These are phyloP conservation scores for Timema podura DNA, from an alignment of 2,888 invertebrate species.

Conservation along the genomic window DNA sequence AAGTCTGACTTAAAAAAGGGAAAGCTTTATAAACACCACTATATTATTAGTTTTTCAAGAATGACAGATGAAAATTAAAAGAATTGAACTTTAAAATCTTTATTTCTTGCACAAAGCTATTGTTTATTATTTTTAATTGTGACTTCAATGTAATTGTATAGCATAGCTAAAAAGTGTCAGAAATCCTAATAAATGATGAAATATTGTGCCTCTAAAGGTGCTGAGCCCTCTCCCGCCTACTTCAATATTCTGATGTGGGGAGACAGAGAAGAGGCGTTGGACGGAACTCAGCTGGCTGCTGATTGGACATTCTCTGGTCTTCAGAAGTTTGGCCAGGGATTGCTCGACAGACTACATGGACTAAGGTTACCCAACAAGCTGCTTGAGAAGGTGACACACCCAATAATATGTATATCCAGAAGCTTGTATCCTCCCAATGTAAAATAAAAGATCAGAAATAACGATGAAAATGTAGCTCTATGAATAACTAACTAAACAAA, in stretches of 20 bases:
- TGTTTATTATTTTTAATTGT: too few relatives aligned
- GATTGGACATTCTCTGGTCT: conserved; percentile 92
- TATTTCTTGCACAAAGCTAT: too few relatives aligned
- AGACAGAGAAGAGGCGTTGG: conserved; percentile 76
- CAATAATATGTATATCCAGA: too few relatives aligned
- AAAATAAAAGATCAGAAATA: too few relatives aligned
- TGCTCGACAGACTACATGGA: conserved; percentile 82
- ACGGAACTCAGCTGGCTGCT: conserved; percentile 91
- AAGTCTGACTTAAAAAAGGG: too few relatives aligned
- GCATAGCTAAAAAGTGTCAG: background rate
- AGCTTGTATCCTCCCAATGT: too few relatives aligned
- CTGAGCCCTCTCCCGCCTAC: conserved; percentile 89
- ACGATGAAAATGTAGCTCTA: too few relatives aligned
- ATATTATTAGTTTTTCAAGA: too few relatives aligned
- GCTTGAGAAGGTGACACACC: conserved; percentile 81
- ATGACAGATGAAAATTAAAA: too few relatives aligned
- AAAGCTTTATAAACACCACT: too few relatives aligned
- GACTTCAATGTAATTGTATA: background rate
- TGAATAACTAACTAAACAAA: too few relatives aligned
- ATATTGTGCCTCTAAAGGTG: conserved; percentile 55
- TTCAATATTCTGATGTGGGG: conserved; percentile 90
- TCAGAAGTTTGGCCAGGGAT: conserved; percentile 92
- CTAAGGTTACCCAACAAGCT: conserved; percentile 75
- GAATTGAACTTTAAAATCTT: too few relatives aligned
- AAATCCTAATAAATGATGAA: background rate